Evolutionary conservation across 2,113 vertebrate genomes (phyloP).

Genomic region (Atherinomorus stipes): DNA sequence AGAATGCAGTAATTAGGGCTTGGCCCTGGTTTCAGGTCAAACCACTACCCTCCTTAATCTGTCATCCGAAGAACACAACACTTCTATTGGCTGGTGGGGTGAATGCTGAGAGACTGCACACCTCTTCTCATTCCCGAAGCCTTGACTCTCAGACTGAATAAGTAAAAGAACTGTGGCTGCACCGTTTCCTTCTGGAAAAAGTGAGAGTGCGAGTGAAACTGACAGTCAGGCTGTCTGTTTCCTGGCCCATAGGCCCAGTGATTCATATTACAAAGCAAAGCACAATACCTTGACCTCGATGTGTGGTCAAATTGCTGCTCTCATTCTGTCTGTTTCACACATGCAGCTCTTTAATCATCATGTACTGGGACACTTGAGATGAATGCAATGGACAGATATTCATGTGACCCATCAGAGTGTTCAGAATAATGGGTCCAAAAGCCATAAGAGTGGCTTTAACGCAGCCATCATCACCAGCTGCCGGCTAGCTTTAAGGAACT

Average conservation of each 20-base stretch:
- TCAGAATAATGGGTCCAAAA: slow-evolving; percentile 20
- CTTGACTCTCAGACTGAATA: slow-evolving; percentile 61
- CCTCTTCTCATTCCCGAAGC: slow-evolving; percentile 40
- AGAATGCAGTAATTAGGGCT: slow-evolving; percentile 71
- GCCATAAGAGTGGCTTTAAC: slow-evolving; percentile 24
- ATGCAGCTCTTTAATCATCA: slow-evolving; percentile 48
- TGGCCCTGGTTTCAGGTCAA: slow-evolving; percentile 69
- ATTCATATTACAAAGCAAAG: slow-evolving; percentile 68
- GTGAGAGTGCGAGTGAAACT: slow-evolving; percentile 60
- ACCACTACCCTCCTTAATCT: slow-evolving; percentile 64
- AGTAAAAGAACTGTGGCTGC: slow-evolving; percentile 61
- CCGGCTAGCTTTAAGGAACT: slow-evolving; percentile 47
- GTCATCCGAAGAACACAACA: slow-evolving; percentile 59
- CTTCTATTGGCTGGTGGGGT: slow-evolving; percentile 57
- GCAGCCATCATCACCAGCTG: slow-evolving; percentile 37
- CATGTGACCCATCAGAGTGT: slow-evolving; percentile 20
- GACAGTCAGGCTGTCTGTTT: slow-evolving; percentile 70
- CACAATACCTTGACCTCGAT: slow-evolving; percentile 62
- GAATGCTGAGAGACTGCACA: slow-evolving; percentile 42
- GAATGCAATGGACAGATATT: slow-evolving; percentile 37
- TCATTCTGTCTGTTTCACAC: slow-evolving; percentile 65
- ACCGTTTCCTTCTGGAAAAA: slow-evolving; percentile 74
- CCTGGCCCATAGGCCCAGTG: slow-evolving; percentile 56
- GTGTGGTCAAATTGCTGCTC: slow-evolving; percentile 55
- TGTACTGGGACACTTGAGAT: slow-evolving; percentile 39